Evolutionary conservation across 2,888 invertebrate species (phyloP).

Genomic region (Phania funesta): DNA sequence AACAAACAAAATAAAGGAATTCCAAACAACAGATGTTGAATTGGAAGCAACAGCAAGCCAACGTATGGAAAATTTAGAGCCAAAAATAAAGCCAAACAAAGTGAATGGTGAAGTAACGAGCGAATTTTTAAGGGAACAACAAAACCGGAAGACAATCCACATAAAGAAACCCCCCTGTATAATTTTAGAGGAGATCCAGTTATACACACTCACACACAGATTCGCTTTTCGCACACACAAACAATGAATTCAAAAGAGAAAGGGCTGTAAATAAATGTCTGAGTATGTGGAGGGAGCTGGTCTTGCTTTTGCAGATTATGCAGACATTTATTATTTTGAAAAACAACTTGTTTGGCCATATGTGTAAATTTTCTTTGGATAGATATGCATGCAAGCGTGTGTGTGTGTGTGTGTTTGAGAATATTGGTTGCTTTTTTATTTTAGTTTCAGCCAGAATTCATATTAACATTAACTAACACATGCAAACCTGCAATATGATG

Average conservation of each 20-base stretch:
- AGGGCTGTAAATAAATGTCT: not conserved
- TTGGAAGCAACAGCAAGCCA: constrained; percentile 41
- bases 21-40: constrained; percentile 58
- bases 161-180: not conserved
- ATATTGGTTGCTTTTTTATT: too few species aligned
- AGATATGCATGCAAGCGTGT: not conserved
- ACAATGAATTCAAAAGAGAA: constrained; percentile 3
- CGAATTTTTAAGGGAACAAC: constrained; percentile 17
- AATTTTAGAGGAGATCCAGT: constrained; percentile 22
- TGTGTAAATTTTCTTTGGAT: constrained; percentile 37
- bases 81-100: constrained; percentile 31
- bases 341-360: constrained; percentile 59
- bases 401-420: not conserved
- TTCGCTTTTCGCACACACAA: too few species aligned
- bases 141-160: constrained; percentile 28
- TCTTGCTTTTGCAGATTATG: constrained; percentile 47
- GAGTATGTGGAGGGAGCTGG: not conserved
- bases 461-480: constrained; percentile 29
- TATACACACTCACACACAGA: constrained; percentile 10
- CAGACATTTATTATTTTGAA: constrained; percentile 58
- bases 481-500: constrained; percentile 22
- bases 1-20: constrained; percentile 39
- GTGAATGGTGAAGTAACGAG: constrained; percentile 42
- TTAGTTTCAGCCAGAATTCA: constrained; percentile 8
- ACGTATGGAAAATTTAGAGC: constrained; percentile 31